Conservation (phyloP, 1,140 invertebrate species). For the Frieseomelitta varia region DNA sequence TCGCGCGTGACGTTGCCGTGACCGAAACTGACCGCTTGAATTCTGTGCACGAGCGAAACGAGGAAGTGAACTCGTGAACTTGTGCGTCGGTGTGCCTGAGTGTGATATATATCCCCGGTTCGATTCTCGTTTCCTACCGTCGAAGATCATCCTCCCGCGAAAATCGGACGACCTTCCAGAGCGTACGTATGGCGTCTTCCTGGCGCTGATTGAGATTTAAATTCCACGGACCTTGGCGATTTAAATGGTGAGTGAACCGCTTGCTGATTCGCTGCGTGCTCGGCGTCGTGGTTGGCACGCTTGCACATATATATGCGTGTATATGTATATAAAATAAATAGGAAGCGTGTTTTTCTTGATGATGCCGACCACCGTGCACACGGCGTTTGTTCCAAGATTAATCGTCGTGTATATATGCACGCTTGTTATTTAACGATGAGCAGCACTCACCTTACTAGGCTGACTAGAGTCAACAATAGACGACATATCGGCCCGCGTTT, state of each 20-base stretch:
- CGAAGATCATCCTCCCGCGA: not conserved
- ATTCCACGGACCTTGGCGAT: slow-evolving; percentile 69
- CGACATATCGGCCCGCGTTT: not conserved
- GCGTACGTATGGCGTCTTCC: slow-evolving; percentile 39
- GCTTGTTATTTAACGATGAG: slow-evolving; percentile 26
- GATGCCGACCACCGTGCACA: slow-evolving; percentile 6
- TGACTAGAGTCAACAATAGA: not conserved
- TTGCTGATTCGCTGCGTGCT: slow-evolving; percentile 26
- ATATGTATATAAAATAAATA: not conserved
- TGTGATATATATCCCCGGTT: slow-evolving; percentile 30
- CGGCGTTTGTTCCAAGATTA: slow-evolving; percentile 6
- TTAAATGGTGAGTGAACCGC: slow-evolving; percentile 74
- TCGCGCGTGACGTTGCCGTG: slow-evolving; percentile 12
- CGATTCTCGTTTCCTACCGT: not conserved
- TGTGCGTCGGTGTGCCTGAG: slow-evolving; percentile 18
- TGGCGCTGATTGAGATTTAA: slow-evolving; percentile 71
- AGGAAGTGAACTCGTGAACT: slow-evolving; percentile 39
- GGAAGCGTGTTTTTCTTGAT: slow-evolving; percentile 27
- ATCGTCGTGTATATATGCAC: not conserved
- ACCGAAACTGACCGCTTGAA: slow-evolving; percentile 14
- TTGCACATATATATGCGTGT: not conserved
- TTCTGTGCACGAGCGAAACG: slow-evolving; percentile 29
- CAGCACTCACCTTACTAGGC: not conserved
- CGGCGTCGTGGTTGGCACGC: slow-evolving; percentile 31
- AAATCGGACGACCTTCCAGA: slow-evolving; percentile 11